phyloP scores from a whole-genome alignment of 2,888 invertebrate species.

The Plebejus melissa region DNA sequence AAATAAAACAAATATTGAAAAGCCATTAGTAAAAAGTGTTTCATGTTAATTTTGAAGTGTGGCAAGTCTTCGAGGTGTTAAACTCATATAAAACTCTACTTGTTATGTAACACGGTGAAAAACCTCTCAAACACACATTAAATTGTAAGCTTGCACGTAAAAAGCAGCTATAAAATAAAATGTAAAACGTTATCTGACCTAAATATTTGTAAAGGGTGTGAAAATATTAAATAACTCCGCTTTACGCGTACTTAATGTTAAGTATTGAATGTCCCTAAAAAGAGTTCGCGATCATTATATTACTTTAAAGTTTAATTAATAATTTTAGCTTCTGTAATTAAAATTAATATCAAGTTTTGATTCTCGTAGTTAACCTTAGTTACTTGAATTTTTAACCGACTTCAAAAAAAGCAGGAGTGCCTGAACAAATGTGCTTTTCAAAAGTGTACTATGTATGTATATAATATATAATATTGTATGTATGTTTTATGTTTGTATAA shows the following conservation, averaged over 20 bases:
- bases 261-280: not conserved
- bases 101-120: not conserved
- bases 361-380: not conserved
- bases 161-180: not conserved
- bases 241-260: not conserved
- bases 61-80: too few species aligned
- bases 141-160: not conserved
- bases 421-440: too few species aligned
- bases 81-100: too few species aligned
- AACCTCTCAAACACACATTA: not conserved
- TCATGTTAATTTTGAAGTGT: too few species aligned
- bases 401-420: too few species aligned
- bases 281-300: not conserved
- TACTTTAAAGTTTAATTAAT: not conserved
- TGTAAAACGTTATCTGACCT: not conserved
- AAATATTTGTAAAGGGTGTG: slow-evolving; percentile 12
- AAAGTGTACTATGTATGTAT: too few species aligned
- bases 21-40: too few species aligned
- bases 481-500: too few species aligned
- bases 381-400: not conserved
- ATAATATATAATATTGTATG: too few species aligned
- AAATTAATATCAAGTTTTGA: not conserved
- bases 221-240: not conserved
- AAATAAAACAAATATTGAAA: too few species aligned
- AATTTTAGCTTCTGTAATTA: not conserved